Evolutionary conservation across 2,797 vertebrate genomes (phyloP).

Genomic region (Brotula barbata): DNA sequence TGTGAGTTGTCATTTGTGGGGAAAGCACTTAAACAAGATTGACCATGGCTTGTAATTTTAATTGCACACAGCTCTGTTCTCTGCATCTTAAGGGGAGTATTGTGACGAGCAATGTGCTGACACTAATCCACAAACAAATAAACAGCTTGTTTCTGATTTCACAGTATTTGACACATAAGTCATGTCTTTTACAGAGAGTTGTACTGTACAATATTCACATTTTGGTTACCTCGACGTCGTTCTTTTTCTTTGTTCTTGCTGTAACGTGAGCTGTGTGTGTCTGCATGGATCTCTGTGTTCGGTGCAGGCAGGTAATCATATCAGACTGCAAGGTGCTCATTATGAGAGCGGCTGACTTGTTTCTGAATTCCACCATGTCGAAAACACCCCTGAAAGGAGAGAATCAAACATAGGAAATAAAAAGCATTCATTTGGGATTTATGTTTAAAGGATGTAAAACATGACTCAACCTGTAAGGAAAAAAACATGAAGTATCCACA

Average conservation of each 20-base stretch:
- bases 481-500: too few relatives aligned
- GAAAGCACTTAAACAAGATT: constrained; percentile 79
- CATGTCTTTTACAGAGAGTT: constrained; percentile 52
- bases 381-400: constrained; percentile 62
- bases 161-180: constrained; percentile 54
- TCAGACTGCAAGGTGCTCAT: constrained; percentile 77
- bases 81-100: constrained; percentile 76
- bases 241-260: constrained; percentile 70
- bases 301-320: constrained; percentile 70
- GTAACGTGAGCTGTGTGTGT: constrained; percentile 61
- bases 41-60: constrained; percentile 82
- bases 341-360: constrained; percentile 68
- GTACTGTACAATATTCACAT: constrained; percentile 24
- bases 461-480: too few relatives aligned
- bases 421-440: neutral
- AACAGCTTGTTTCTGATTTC: constrained; percentile 62
- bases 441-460: too few relatives aligned
- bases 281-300: constrained; percentile 65
- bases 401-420: constrained; percentile 34
- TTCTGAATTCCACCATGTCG: constrained; percentile 69
- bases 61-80: constrained; percentile 76
- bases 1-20: constrained; percentile 77
- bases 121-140: constrained; percentile 79
- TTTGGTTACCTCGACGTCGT: constrained; percentile 71
- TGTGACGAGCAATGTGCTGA: constrained; percentile 75